These are phyloP conservation scores for Gopherus evgoodei DNA, from an alignment of 2,113 vertebrate genomes.

Conservation along the genomic window DNA sequence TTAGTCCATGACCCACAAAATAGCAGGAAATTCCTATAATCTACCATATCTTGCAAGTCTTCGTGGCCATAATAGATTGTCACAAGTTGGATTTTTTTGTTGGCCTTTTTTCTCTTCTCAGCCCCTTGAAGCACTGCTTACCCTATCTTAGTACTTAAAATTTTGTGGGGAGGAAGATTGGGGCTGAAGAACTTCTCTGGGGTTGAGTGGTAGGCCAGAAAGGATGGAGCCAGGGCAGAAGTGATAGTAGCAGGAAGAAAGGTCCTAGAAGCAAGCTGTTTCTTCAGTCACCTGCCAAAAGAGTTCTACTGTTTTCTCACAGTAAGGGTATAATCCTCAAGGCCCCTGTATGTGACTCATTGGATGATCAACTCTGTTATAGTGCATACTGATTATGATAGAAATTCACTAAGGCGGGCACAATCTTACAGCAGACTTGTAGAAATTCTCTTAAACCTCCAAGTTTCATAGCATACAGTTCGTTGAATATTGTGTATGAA, in stretches of 20 bases:
- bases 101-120: background rate
- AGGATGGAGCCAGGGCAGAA: background rate
- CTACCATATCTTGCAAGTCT: fast-evolving
- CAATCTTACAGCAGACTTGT: background rate
- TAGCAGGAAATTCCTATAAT: fast-evolving
- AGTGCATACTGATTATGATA: background rate
- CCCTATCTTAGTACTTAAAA: background rate
- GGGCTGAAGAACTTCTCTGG: background rate
- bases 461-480: background rate
- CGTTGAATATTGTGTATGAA: background rate
- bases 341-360: background rate
- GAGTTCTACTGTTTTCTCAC: background rate
- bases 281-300: background rate
- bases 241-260: background rate
- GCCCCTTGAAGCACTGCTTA: background rate
- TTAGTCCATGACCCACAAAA: background rate
- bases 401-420: background rate
- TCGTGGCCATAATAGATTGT: background rate
- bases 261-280: background rate
- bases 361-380: background rate
- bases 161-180: background rate
- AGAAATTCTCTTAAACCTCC: background rate
- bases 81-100: background rate
- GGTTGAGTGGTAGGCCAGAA: background rate
- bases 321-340: fast-evolving